These are phyloP conservation scores for Trogon melanurus DNA, from an alignment of 2,113 vertebrate species.

Conservation along the genomic window DNA sequence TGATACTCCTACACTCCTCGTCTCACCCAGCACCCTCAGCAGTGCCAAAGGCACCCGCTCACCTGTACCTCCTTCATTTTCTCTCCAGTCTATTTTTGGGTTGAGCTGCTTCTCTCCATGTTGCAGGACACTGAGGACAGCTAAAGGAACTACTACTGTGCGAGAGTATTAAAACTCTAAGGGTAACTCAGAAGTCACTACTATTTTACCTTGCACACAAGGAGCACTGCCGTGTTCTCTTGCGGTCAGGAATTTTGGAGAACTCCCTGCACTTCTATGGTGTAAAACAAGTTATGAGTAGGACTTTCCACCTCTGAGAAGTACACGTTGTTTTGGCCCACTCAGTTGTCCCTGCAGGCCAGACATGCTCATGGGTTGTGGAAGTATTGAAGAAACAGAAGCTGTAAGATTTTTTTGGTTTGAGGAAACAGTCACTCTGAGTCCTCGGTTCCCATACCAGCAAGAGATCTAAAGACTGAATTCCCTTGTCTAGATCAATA, in stretches of 20 bases:
- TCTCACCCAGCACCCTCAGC: not conserved
- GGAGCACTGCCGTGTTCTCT: not conserved
- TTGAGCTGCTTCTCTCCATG: not conserved
- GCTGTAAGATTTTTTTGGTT: not conserved
- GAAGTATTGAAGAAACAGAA: not conserved
- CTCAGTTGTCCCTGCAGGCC: not conserved
- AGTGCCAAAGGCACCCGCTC: not conserved
- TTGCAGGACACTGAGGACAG: not conserved
- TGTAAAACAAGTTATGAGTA: not conserved
- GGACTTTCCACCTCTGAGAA: not conserved
- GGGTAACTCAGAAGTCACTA: not conserved
- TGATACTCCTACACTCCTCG: not conserved
- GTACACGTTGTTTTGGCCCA: not conserved
- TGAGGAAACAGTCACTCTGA: not conserved
- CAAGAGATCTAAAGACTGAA: not conserved
- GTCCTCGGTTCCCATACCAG: not conserved
- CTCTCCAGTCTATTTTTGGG: not conserved
- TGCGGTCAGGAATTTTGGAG: not conserved
- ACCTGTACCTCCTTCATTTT: not conserved
- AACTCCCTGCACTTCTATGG: not conserved
- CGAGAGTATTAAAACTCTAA: not conserved
- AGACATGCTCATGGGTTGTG: not conserved
- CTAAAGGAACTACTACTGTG: not conserved
- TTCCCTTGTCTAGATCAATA: not conserved
- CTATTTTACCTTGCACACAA: not conserved